Conservation (phyloP, 1,140 invertebrate genomes). For the Ruditapes philippinarum region DNA sequence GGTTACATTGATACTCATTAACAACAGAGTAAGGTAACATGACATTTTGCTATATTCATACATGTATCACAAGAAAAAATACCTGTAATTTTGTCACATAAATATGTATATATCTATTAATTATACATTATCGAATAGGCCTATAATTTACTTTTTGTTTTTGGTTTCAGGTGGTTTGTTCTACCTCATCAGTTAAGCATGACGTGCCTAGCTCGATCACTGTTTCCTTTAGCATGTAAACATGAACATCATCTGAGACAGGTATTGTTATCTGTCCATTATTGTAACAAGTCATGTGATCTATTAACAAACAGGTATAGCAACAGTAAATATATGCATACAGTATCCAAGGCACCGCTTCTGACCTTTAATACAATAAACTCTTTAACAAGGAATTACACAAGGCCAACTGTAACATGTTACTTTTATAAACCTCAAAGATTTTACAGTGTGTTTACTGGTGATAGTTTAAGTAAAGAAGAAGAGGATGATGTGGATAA, state of each 20-base stretch:
- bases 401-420: neutral
- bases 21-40: no score
- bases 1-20: no score
- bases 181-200: neutral
- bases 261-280: neutral
- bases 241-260: neutral
- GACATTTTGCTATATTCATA: no score
- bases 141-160: neutral
- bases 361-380: neutral
- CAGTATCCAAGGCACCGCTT: neutral
- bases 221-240: neutral
- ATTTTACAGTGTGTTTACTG: neutral
- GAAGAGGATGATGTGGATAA: conserved; percentile 52
- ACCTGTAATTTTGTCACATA: no score
- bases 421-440: neutral
- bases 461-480: conserved; percentile 27
- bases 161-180: neutral
- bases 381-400: neutral
- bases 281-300: neutral
- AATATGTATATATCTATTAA: no score
- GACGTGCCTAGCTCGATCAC: neutral
- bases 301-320: neutral
- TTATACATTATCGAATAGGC: no score
- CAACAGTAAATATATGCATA: neutral
- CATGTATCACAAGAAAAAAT: no score